Conservation (phyloP, 2,797 vertebrate genomes). For the Notolepis coatsorum region DNA sequence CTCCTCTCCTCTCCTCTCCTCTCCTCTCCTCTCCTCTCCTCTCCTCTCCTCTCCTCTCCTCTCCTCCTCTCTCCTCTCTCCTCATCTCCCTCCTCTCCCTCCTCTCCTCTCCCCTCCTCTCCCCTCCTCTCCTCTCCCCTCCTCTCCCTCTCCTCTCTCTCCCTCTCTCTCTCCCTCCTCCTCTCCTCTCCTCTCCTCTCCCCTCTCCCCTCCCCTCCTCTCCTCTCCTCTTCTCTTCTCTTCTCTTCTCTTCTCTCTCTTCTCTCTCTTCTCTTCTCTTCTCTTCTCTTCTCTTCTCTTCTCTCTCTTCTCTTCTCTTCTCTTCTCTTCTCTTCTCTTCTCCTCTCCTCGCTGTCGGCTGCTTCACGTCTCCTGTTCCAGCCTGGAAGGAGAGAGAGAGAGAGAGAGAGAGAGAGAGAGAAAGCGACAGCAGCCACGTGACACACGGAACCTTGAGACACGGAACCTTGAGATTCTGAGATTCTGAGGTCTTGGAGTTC, state of each 20-base stretch:
- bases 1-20: neutral
- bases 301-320: too few species aligned
- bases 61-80: too few species aligned
- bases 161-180: neutral
- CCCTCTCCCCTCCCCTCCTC: neutral
- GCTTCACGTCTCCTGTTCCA: conserved; percentile 29
- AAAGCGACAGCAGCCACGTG: neutral
- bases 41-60: neutral
- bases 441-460: conserved; percentile 25
- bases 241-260: too few species aligned
- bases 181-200: neutral
- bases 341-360: neutral
- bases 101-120: too few species aligned
- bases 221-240: neutral
- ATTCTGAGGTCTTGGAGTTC: conserved; percentile 8
- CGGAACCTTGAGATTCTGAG: neutral
- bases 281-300: too few species aligned
- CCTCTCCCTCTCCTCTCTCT: neutral
- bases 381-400: conserved; percentile 42
- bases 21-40: neutral
- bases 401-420: too few species aligned
- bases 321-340: neutral
- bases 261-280: too few species aligned
- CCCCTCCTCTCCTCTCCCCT: neutral
- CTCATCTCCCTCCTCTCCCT: too few species aligned